These are phyloP conservation scores for Drosophila gaucha DNA, from an alignment of 2,888 invertebrate species.

Conservation along the genomic window DNA sequence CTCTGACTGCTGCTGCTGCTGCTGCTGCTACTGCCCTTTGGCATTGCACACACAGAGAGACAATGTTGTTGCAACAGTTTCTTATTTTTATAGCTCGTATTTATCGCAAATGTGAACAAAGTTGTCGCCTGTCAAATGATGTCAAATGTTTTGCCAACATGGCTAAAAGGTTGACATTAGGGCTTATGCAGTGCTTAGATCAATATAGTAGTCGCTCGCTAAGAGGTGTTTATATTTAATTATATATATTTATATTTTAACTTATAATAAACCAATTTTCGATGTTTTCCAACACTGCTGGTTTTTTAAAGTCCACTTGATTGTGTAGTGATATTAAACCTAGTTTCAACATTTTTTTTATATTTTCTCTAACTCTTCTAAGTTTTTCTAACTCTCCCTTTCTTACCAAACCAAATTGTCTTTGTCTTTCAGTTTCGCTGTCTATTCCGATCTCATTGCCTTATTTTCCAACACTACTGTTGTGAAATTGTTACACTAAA, in stretches of 20 bases:
- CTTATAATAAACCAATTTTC: too few relatives aligned
- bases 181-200: not conserved
- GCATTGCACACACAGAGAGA: slow-evolving; percentile 21
- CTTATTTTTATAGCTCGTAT: slow-evolving; percentile 41
- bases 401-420: too few relatives aligned
- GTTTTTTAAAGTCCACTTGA: too few relatives aligned
- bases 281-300: slow-evolving; percentile 2
- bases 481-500: too few relatives aligned
- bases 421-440: too few relatives aligned
- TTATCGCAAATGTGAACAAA: slow-evolving; percentile 47
- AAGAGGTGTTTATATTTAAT: not conserved
- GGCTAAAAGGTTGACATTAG: slow-evolving; percentile 4
- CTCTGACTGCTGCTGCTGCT: slow-evolving; percentile 6
- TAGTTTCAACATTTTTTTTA: too few relatives aligned
- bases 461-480: too few relatives aligned
- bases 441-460: too few relatives aligned
- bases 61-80: slow-evolving; percentile 54
- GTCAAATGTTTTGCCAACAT: slow-evolving; percentile 28
- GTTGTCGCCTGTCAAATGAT: slow-evolving; percentile 41
- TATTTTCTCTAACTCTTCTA: too few relatives aligned
- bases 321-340: too few relatives aligned
- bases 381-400: too few relatives aligned
- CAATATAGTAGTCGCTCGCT: slow-evolving; percentile 10
- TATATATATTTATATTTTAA: too few relatives aligned
- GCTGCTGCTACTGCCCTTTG: slow-evolving; percentile 29